These are phyloP conservation scores for Meleagris gallopavo DNA, from an alignment of 2,113 vertebrate genomes.

Conservation along the genomic window DNA sequence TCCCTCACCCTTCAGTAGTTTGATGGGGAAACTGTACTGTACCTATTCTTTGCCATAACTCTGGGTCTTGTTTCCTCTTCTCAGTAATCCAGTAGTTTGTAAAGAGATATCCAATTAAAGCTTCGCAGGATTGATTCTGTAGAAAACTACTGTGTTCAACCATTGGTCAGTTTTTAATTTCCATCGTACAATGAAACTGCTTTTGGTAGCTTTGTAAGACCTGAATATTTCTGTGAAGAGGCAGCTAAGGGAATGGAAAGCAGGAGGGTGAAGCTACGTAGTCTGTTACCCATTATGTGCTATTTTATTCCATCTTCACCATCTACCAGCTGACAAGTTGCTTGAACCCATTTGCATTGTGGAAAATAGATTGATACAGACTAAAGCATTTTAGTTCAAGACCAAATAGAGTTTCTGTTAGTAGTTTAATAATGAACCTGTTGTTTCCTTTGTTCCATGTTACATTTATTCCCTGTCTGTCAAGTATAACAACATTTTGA, in stretches of 20 bases:
- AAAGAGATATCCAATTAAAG: neutral
- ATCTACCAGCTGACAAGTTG: constrained; percentile 10
- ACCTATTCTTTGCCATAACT: neutral
- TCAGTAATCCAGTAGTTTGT: neutral
- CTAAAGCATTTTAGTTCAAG: neutral
- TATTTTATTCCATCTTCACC: neutral
- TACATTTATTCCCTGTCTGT: constrained; percentile 17
- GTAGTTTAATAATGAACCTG: constrained; percentile 48
- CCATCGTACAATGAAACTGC: neutral
- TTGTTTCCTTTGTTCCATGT: constrained; percentile 43
- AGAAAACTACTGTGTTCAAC: neutral
- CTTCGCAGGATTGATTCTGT: neutral
- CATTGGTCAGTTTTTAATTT: neutral
- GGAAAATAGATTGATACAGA: neutral
- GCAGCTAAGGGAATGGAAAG: neutral
- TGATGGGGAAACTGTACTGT: neutral
- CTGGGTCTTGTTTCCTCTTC: neutral
- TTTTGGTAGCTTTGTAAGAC: neutral
- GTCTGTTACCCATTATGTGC: neutral
- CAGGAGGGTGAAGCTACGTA: neutral
- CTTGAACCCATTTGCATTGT: neutral
- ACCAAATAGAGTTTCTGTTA: neutral
- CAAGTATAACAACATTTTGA: constrained; percentile 55
- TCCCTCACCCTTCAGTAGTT: neutral
- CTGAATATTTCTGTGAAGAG: neutral